Percentiles rank a stretch among this genome's conserved stretches.
Conservation (phyloP, 2,888 invertebrate species). For the Emmelina monodactyla region DNA sequence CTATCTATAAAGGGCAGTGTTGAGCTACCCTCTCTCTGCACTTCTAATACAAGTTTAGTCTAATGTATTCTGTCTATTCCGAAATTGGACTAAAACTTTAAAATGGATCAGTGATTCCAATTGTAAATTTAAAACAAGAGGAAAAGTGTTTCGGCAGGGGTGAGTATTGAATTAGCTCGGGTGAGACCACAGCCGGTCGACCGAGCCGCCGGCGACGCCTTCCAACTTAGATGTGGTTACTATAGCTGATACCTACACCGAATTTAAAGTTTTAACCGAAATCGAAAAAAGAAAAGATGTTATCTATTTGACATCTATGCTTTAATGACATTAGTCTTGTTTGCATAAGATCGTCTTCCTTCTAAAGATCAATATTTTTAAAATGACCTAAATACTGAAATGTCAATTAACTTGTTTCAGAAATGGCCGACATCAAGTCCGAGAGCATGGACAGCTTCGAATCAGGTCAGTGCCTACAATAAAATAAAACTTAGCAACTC, state of each 20-base stretch:
- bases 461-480: slow-evolving; percentile 35
- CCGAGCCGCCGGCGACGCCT: slow-evolving; percentile 31
- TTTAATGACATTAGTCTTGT: too few relatives aligned
- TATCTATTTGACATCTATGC: too few relatives aligned
- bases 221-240: slow-evolving; percentile 26
- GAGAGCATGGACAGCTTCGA: slow-evolving; percentile 61
- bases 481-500: slow-evolving; percentile 27
- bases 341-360: too few relatives aligned
- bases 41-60: neutral
- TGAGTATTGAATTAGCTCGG: slow-evolving; percentile 44
- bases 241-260: too few relatives aligned
- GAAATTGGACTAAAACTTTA: slow-evolving; percentile 51
- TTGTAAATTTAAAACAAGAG: slow-evolving; percentile 49
- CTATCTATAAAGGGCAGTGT: too few relatives aligned
- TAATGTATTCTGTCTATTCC: slow-evolving; percentile 26
- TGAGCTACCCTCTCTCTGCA: too few relatives aligned
- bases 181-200: slow-evolving; percentile 32
- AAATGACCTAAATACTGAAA: too few relatives aligned
- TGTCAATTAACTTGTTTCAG: too few relatives aligned
- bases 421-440: slow-evolving; percentile 48
- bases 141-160: slow-evolving; percentile 36
- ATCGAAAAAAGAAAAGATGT: too few relatives aligned
- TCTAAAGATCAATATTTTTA: too few relatives aligned
- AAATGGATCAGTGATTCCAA: slow-evolving; percentile 52
- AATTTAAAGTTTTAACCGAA: too few relatives aligned